Percentiles rank a stretch among this genome's conserved stretches.
These are phyloP conservation scores for Clepsis dumicolana DNA, from an alignment of 2,888 invertebrate genomes.

Conservation along the genomic window DNA sequence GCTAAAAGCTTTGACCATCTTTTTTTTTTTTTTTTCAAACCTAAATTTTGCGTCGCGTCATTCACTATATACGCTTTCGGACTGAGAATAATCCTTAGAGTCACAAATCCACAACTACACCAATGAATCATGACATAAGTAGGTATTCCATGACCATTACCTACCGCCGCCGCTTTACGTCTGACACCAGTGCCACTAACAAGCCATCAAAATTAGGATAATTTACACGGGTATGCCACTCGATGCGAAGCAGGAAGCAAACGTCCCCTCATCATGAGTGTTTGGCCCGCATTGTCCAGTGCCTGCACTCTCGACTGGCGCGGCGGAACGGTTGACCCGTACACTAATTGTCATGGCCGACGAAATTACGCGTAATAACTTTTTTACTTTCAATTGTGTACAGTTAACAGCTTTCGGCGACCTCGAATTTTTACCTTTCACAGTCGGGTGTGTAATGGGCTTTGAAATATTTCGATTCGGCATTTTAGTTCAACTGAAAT, in stretches of 20 bases:
- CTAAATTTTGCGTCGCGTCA: background rate
- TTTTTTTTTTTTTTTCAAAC: background rate
- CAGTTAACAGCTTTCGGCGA: conserved; percentile 35
- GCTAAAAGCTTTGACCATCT: background rate
- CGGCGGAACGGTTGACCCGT: conserved; percentile 57
- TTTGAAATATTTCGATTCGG: conserved; percentile 13
- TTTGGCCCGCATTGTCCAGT: conserved; percentile 63
- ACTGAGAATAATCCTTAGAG: background rate
- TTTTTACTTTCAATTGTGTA: conserved; percentile 48
- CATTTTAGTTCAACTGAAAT: conserved; percentile 2
- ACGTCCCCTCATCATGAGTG: conserved; percentile 65
- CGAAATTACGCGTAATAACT: conserved; percentile 49
- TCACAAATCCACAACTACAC: background rate
- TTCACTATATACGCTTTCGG: background rate
- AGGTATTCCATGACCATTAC: background rate
- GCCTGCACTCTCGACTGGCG: conserved; percentile 44
- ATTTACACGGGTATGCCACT: background rate
- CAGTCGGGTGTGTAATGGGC: conserved; percentile 22
- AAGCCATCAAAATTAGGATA: conserved; percentile 10
- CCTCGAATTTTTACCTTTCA: conserved; percentile 36
- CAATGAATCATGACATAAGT: background rate
- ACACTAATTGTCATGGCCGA: conserved; percentile 56
- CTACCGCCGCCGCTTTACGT: background rate
- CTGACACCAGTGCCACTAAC: background rate
- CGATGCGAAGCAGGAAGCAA: conserved; percentile 46